Conservation (phyloP, 2,113 vertebrate species). For the Casuarius casuarius region DNA sequence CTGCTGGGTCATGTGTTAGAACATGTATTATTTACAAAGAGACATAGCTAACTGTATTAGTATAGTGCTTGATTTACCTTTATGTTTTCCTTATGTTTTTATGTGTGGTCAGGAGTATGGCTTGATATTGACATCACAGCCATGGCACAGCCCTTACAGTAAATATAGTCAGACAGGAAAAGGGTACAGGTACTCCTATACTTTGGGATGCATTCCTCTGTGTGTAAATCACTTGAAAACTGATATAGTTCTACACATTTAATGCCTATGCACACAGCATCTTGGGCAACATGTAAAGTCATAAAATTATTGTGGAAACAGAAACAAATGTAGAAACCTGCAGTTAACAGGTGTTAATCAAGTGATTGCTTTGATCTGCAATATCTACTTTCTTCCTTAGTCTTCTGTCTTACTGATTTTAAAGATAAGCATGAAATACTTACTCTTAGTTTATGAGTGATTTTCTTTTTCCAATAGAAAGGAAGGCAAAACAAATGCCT, state of each 20-base stretch:
- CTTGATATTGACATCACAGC: neutral
- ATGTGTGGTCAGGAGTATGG: accelerated
- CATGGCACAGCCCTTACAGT: neutral
- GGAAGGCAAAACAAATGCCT: too few relatives aligned
- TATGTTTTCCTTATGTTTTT: neutral
- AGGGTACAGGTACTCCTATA: neutral
- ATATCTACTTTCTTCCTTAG: too few relatives aligned
- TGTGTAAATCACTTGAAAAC: neutral
- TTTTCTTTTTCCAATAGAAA: too few relatives aligned
- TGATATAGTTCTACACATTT: neutral
- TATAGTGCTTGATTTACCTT: neutral
- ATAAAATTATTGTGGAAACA: too few relatives aligned
- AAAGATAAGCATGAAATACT: too few relatives aligned
- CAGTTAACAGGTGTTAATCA: too few relatives aligned
- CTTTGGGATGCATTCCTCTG: neutral
- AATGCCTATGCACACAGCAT: too few relatives aligned
- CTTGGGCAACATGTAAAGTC: neutral
- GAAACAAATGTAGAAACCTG: too few relatives aligned
- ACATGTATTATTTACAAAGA: neutral
- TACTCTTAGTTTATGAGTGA: too few relatives aligned
- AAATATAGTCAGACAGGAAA: neutral
- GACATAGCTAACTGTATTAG: neutral
- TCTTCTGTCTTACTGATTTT: too few relatives aligned
- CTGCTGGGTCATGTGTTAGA: neutral
- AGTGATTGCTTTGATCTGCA: too few relatives aligned